Base-by-base conservation (phyloP, 1,140 invertebrate genomes). In the Microvelia longipes region DNA sequence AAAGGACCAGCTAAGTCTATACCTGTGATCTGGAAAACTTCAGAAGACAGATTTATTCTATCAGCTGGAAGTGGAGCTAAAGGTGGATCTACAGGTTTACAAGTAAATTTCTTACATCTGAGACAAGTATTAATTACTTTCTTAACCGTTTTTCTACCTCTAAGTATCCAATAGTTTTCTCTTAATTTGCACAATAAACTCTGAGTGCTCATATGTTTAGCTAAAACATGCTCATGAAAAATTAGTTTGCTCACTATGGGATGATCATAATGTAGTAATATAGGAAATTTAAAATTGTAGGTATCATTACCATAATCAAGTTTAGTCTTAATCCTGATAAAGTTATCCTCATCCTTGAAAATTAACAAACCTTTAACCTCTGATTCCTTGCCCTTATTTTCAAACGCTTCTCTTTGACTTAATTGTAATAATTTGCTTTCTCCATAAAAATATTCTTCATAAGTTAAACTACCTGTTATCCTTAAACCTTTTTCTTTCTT, bases 1-100 rank as follows among this genome's bases (percentile, higher is more conserved):
- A 76, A n/a, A 2, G 74, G 75, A 0, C 72, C 75, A 24, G 72
- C 74, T 1, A 76, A 64, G 66, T 76, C 75, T 0, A 75, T 68
- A 1, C 75, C 75, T 5, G 68, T 72, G 2, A 73, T 68, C 73
- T 76, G 69, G 68, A 77, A 76, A 63, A 70, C 1, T 61, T 63
- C 2, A n/a, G 68, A 50, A 11, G 5, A 11, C 35, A 19, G 19
- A 11, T 50, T 19, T 50, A 50, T 50, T 50, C 35, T 50, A 19
- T 50, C 35, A 11, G 19, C 5, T 50, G 35, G 35, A 11, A 50
- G 35, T 11, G 35, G 19, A 11, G 35, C 35, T 11, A 11, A 50
- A 19, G 35, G 35, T 50, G 35, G 35, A 11, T 50, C 35, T 11
- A 50, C 19, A 50, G 5, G 5, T 50, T 50, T 50, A 5, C 5